Conservation (phyloP, 2,113 vertebrate genomes). For the Hydropotes inermis region DNA sequence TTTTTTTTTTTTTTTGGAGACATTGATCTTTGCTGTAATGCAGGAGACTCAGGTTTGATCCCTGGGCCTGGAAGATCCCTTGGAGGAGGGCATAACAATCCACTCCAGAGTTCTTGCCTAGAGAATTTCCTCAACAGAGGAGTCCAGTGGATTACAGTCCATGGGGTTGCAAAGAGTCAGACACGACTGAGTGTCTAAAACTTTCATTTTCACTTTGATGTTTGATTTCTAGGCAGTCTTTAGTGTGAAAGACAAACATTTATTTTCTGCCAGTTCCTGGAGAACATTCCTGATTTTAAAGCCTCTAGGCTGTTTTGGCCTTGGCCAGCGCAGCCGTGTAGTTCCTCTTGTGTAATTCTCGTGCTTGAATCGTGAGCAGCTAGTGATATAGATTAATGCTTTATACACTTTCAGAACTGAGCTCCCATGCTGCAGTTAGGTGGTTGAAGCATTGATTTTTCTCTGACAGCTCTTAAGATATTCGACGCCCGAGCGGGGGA, state of each 20-base stretch:
- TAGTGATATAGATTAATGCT: neutral
- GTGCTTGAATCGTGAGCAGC: neutral
- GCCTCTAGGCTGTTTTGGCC: neutral
- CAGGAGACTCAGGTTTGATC: neutral
- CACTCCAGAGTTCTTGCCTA: neutral
- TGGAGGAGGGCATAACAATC: neutral
- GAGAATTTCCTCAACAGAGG: neutral
- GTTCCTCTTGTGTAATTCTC: neutral
- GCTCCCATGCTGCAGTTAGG: neutral
- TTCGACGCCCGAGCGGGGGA: neutral
- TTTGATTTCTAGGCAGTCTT: neutral
- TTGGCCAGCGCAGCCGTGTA: neutral
- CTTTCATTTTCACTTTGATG: neutral
- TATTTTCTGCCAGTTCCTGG: neutral
- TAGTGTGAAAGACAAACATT: neutral
- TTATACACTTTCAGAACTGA: neutral
- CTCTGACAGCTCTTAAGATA: neutral
- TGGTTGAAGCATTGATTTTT: conserved; percentile 36
- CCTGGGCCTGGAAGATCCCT: neutral
- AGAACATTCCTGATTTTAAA: neutral
- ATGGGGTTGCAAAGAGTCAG: neutral
- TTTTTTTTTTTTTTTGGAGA: neutral
- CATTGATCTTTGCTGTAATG: neutral
- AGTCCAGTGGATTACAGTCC: neutral
- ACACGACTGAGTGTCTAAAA: neutral